Conservation (phyloP, 30 jellyfish, hydroid and myxozoan genomes). For the Hydractinia echinata region DNA sequence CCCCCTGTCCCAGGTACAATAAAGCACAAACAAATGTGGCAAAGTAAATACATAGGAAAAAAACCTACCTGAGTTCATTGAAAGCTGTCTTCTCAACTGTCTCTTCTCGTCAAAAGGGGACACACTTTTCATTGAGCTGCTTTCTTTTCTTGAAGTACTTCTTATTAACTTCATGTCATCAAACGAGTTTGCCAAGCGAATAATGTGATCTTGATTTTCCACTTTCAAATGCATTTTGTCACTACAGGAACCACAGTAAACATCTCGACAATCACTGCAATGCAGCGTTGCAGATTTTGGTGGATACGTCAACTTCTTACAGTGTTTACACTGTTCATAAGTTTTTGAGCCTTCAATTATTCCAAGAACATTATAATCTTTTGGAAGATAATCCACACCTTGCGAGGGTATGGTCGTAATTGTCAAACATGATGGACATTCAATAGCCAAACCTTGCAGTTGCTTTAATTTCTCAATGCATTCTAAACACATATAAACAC, state of each 20-base stretch:
- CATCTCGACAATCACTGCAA: conserved; percentile 52
- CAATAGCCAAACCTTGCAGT: conserved; percentile 69
- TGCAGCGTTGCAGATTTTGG: conserved; percentile 58
- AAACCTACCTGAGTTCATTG: too few species aligned
- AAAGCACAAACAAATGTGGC: too few species aligned
- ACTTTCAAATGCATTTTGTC: conserved; percentile 55
- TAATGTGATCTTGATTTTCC: conserved; percentile 40
- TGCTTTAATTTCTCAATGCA: conserved; percentile 48
- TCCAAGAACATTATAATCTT: conserved; percentile 51
- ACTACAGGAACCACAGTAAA: conserved; percentile 59
- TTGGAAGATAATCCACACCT: conserved; percentile 46
- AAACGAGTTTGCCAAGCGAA: conserved; percentile 36
- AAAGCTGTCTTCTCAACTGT: too few species aligned
- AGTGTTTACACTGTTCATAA: conserved; percentile 42
- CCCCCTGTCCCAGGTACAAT: too few species aligned
- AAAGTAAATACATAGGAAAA: too few species aligned
- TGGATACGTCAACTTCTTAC: conserved; percentile 51
- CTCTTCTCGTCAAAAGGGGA: too few species aligned
- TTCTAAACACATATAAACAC: conserved; percentile 18
- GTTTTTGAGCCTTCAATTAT: conserved; percentile 4
- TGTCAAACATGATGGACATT: conserved; percentile 56
- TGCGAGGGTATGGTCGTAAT: conserved; percentile 41
- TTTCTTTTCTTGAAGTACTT: not conserved
- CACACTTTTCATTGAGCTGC: too few species aligned
- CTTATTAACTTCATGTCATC: conserved; percentile 5